These are phyloP conservation scores for Sebastes steindachneri DNA, from an alignment of 2,797 vertebrate genomes.

Conservation along the genomic window DNA sequence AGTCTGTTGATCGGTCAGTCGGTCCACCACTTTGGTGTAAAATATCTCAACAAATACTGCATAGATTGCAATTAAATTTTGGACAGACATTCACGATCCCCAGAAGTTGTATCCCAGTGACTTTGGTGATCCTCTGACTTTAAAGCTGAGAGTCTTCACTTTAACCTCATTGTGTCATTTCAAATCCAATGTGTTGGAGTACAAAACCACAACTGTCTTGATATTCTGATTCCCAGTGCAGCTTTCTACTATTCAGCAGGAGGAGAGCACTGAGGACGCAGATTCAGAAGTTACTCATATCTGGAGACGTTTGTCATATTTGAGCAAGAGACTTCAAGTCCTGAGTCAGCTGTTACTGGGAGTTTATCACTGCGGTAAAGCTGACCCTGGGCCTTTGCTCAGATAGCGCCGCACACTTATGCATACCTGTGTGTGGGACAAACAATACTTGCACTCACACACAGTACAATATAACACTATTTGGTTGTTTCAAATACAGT, in stretches of 20 bases:
- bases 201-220: background rate
- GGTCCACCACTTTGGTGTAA: background rate
- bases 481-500: background rate
- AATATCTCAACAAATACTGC: background rate
- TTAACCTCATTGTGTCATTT: background rate
- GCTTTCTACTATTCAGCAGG: background rate
- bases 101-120: background rate
- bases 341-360: slow-evolving; percentile 61
- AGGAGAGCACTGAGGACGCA: background rate
- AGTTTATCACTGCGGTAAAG: slow-evolving; percentile 62
- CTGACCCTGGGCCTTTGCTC: slow-evolving; percentile 28
- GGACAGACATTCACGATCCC: too few relatives aligned
- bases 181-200: background rate
- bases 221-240: background rate
- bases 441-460: background rate
- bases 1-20: background rate
- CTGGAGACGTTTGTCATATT: background rate
- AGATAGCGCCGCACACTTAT: slow-evolving; percentile 24
- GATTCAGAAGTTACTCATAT: background rate
- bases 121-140: background rate
- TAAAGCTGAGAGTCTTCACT: background rate
- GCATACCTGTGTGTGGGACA: background rate
- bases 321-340: background rate
- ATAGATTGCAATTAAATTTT: background rate
- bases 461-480: background rate